Evolutionary conservation across 1,140 invertebrate genomes (phyloP), one percentile per base, ranked within the genome.

Genomic region (Glomeris maerens): DNA sequence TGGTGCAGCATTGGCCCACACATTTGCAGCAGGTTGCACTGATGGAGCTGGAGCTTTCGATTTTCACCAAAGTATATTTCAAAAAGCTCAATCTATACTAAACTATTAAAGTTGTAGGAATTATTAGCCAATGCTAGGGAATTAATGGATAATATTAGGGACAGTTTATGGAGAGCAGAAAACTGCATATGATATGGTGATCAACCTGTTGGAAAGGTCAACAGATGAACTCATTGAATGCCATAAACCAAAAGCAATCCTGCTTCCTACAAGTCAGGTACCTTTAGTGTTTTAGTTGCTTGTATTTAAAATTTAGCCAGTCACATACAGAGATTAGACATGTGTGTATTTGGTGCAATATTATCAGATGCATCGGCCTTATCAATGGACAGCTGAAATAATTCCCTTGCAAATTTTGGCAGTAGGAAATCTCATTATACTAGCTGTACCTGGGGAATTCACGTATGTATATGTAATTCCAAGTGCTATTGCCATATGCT

Each of bases 21-120:
- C 84, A 62, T 94, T 94, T 68, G 90, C 87, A 2, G 90, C 89
- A 0, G 91, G 91, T 13, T 94, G 90, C 1, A 94, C 83, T 0
- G 92, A 96, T 61, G 91, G 91, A 0, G 86, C 88, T 0, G 92
- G 92, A 0, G 80, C 81, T 5, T 93, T 92, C 61, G 76, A 84
- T 60, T 95, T 95, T 66, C 76, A 56, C 42, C 69, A 71, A 62
- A 64, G 66, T 62, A 51, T 48, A 31, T 17, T n/a, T n/a, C n/a
- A n/a, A n/a, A n/a, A n/a, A n/a, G n/a, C n/a, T n/a, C n/a, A n/a
- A n/a, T n/a, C n/a, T n/a, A n/a, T n/a, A n/a, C n/a, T n/a, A n/a
- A 28, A n/a, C n/a, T n/a, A n/a, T n/a, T n/a, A n/a, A n/a, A n/a
- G n/a, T n/a, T n/a, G n/a, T n/a, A n/a, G n/a, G n/a, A n/a, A n/a